Base-by-base conservation (phyloP, 2,888 invertebrate species). In the Philhelius pedissequus region DNA sequence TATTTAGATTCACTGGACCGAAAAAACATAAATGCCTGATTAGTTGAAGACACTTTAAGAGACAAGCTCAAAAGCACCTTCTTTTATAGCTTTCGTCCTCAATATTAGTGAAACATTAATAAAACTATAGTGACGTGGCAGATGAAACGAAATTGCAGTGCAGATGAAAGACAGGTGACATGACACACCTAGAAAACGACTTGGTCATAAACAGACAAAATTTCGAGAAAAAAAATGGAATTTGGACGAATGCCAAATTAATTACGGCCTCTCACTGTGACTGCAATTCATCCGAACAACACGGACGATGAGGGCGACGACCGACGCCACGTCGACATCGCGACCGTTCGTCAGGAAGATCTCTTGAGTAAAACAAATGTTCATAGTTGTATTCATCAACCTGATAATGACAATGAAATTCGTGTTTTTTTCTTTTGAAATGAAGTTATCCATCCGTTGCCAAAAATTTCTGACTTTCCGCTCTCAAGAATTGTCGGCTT, bases 191-290 rank as follows among this genome's bases (percentile, higher is more conserved):
- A 58, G 45, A 56, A 54, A 58, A 50, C 50, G 70, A 69, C 62
- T 74, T 70, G 69, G 35, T 38, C 35, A 75, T 74, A 79, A 83
- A 66, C 58, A 69, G 66, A 71, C 64, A 35, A 66, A 78, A 56
- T 69, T 40, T 54, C 38, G 8, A 73, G 18, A 64, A 35, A 35
- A 43, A 38, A 38, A n/a, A 8, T 7, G 38, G 54, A 84, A 62
- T 79, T 79, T 84, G 80, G 84, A 56, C 32, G 48, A 68, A 30
- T 11, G 84, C 84, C 84, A 84, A 84, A 80, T 84, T 84, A 84
- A 84, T 84, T 71, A 84, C 71, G 80, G 62, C 20, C 45, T 32
- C 30, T 48, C 15, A 56, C 35, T 60, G 32, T 11, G 32, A 56
- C 69, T 79, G 79, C 74, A 62, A 48, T 56, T 22, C 60, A 35